phyloP scores from a whole-genome alignment of 2,888 invertebrate genomes.

The Zygogramma bicolorata region DNA sequence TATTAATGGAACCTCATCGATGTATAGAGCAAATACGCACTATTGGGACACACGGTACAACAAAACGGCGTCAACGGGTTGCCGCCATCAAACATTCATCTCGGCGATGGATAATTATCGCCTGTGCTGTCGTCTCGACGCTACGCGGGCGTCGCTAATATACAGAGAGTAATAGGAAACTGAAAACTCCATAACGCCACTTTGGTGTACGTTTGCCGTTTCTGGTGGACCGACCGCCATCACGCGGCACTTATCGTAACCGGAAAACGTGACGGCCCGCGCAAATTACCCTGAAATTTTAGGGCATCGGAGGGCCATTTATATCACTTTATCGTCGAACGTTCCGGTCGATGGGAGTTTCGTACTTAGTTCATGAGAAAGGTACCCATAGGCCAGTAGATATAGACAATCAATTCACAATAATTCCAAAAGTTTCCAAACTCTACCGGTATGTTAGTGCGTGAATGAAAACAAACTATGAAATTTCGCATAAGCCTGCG shows the following conservation, averaged over 20 bases:
- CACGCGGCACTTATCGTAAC: constrained; percentile 39
- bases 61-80: not conserved
- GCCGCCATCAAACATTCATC: not conserved
- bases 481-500: too few relatives aligned
- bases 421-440: too few relatives aligned
- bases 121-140: not conserved
- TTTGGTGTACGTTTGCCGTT: constrained; percentile 35
- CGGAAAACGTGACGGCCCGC: constrained; percentile 30
- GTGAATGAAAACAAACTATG: too few relatives aligned
- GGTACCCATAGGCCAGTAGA: too few relatives aligned
- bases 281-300: constrained; percentile 33
- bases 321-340: constrained; percentile 35
- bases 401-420: too few relatives aligned
- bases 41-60: too few relatives aligned
- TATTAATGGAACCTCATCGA: too few relatives aligned
- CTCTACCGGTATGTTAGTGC: too few relatives aligned
- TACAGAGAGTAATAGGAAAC: constrained; percentile 13
- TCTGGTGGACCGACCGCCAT: constrained; percentile 31
- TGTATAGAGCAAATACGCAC: too few relatives aligned
- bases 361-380: too few relatives aligned
- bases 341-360: constrained; percentile 12
- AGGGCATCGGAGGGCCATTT: constrained; percentile 25
- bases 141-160: not conserved
- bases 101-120: constrained; percentile 25
- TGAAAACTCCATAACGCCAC: constrained; percentile 38